phyloP scores from a whole-genome alignment of 2,113 vertebrate species.

The Dicerorhinus sumatrensis region DNA sequence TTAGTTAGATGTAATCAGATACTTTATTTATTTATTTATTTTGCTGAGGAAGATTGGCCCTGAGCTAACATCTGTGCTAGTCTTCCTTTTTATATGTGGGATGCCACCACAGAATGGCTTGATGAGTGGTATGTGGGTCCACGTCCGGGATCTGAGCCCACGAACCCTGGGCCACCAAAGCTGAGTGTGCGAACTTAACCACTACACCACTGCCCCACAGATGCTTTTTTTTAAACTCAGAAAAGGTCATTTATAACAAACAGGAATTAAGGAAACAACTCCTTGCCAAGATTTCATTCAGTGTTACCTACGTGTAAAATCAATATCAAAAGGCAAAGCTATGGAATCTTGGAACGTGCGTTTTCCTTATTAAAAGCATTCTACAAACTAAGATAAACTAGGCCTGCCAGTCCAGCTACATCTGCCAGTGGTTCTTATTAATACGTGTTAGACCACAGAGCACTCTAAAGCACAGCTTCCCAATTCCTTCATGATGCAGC shows the following conservation, averaged over 20 bases:
- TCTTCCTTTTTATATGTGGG: too few relatives aligned
- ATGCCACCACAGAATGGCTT: too few relatives aligned
- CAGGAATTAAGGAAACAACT: neutral
- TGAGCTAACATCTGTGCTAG: too few relatives aligned
- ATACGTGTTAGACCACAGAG: neutral
- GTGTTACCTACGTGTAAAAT: neutral
- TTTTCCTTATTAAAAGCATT: neutral
- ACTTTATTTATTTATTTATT: neutral
- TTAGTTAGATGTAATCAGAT: neutral
- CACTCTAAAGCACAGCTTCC: neutral
- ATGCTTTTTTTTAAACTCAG: neutral
- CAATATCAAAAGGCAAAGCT: neutral
- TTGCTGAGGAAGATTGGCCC: too few relatives aligned
- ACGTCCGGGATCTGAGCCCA: too few relatives aligned
- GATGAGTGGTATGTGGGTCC: too few relatives aligned
- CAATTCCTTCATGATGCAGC: neutral
- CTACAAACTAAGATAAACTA: neutral
- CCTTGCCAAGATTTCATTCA: neutral
- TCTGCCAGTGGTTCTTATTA: neutral
- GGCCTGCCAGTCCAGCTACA: neutral
- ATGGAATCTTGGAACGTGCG: neutral
- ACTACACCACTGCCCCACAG: too few relatives aligned
- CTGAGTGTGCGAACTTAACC: too few relatives aligned
- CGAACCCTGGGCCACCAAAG: too few relatives aligned
- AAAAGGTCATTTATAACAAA: slow-evolving; percentile 33